Conservation (phyloP, 2,888 invertebrate genomes). For the Lathronympha strigana region DNA sequence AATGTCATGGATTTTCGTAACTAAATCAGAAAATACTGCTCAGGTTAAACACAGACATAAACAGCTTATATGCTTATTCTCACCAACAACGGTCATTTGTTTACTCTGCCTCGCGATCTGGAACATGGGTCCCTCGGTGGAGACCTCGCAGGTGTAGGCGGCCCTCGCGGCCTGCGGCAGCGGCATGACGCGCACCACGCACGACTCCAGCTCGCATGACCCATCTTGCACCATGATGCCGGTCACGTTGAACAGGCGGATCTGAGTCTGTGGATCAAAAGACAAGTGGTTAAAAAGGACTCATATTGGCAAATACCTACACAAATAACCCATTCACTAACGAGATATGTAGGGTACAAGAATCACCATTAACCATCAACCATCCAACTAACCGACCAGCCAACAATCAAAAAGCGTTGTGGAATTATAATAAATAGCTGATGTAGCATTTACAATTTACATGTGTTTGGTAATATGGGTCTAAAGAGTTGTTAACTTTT, state of each 20-base stretch:
- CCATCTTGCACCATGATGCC: constrained; percentile 77
- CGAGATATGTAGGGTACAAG: too few relatives aligned
- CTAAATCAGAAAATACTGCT: constrained; percentile 27
- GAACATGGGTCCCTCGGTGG: constrained; percentile 78
- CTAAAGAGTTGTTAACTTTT: too few relatives aligned
- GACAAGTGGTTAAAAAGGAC: not conserved
- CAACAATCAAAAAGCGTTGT: too few relatives aligned
- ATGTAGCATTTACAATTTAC: too few relatives aligned
- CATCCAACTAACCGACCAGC: too few relatives aligned
- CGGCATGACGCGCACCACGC: constrained; percentile 76
- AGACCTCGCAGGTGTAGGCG: constrained; percentile 76
- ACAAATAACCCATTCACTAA: too few relatives aligned
- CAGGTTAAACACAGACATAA: too few relatives aligned
- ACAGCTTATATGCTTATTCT: constrained; percentile 51
- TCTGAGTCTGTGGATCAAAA: constrained; percentile 64
- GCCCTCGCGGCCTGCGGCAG: constrained; percentile 71
- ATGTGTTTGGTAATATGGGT: too few relatives aligned
- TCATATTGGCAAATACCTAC: too few relatives aligned
- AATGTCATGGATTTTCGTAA: constrained; percentile 49
- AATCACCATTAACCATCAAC: too few relatives aligned
- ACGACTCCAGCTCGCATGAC: constrained; percentile 67
- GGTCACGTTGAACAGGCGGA: constrained; percentile 74
- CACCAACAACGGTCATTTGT: constrained; percentile 80
- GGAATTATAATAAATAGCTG: too few relatives aligned
- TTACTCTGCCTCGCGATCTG: constrained; percentile 76